These are phyloP conservation scores for Drosophila elegans DNA, from an alignment of 1,140 invertebrate genomes.

Conservation along the genomic window DNA sequence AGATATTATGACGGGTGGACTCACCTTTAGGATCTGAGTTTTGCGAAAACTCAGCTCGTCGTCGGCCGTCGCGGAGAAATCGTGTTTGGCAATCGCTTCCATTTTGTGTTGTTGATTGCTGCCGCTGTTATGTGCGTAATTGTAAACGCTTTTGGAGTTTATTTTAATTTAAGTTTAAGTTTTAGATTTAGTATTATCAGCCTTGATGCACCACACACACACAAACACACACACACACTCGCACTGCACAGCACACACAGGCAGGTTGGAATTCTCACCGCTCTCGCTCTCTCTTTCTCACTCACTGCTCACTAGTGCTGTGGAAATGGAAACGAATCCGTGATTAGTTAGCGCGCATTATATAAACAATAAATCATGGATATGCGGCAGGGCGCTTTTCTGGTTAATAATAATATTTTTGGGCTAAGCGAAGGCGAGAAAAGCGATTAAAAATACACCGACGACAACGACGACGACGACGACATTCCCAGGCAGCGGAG, in stretches of 20 bases:
- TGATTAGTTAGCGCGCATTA: conserved; percentile 55
- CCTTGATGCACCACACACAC: conserved; percentile 55
- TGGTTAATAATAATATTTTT: conserved; percentile 44
- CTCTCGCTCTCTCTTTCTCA: conserved; percentile 9
- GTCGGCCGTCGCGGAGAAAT: conserved; percentile 98
- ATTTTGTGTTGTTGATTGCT: conserved; percentile 86
- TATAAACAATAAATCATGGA: conserved; percentile 75
- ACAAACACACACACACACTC: conserved; percentile 37
- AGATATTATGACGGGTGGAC: conserved; percentile 22
- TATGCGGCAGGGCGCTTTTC: conserved; percentile 52
- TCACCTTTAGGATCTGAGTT: conserved; percentile 97
- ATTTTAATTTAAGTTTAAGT: conserved; percentile 11
- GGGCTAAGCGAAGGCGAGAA: conserved; percentile 40
- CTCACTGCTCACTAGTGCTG: conserved; percentile 18
- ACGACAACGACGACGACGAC: conserved; percentile 69
- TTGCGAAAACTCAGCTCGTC: conserved; percentile 99
- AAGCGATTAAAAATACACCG: conserved; percentile 80
- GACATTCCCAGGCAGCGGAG: conserved; percentile 65
- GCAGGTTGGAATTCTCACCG: conserved; percentile 32
- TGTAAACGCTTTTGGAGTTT: conserved; percentile 25
- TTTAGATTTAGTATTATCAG: conserved; percentile 52
- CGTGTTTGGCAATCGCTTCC: conserved; percentile 99
- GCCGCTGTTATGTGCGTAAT: conserved; percentile 21
- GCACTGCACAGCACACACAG: conserved; percentile 37
- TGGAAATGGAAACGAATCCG: conserved; percentile 25